Evolutionary conservation across 30 jellyfish, hydroid and myxozoan genomes (phyloP).

Genomic region (Hydractinia symbiolongicarpus): DNA sequence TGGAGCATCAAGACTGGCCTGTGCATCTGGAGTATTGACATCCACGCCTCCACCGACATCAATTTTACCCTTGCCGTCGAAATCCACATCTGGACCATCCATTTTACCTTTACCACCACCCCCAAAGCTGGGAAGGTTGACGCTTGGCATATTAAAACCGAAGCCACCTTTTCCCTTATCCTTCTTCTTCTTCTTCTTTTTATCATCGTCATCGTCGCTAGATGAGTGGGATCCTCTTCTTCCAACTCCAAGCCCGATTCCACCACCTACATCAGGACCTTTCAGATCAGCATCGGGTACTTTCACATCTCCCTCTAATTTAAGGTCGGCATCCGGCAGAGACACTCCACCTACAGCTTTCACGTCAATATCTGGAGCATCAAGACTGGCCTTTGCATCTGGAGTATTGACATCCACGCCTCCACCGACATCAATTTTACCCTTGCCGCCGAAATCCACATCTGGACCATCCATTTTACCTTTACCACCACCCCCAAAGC

Average conservation of each 20-base stretch:
- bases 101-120: slow-evolving; percentile 24
- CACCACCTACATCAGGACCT: slow-evolving; percentile 24
- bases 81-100: slow-evolving; percentile 15
- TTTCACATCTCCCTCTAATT: background rate
- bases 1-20: slow-evolving; percentile 21
- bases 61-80: background rate
- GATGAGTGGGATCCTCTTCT: background rate
- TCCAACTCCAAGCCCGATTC: slow-evolving; percentile 5
- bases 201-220: slow-evolving; percentile 5
- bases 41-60: slow-evolving; percentile 15
- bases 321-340: slow-evolving; percentile 16
- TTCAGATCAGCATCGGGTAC: slow-evolving; percentile 22
- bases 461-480: background rate
- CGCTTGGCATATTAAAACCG: slow-evolving; percentile 33
- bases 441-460: background rate
- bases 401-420: slow-evolving; percentile 13
- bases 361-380: slow-evolving; percentile 25
- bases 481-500: slow-evolving; percentile 34
- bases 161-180: slow-evolving; percentile 23
- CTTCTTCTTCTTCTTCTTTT: background rate
- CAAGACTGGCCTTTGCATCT: slow-evolving; percentile 9
- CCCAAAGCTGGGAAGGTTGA: slow-evolving; percentile 7
- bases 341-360: slow-evolving; percentile 25
- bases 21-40: slow-evolving; percentile 7
- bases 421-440: background rate